phyloP scores from a whole-genome alignment of 1,140 invertebrate species.

The Gonatopus flavifemur region DNA sequence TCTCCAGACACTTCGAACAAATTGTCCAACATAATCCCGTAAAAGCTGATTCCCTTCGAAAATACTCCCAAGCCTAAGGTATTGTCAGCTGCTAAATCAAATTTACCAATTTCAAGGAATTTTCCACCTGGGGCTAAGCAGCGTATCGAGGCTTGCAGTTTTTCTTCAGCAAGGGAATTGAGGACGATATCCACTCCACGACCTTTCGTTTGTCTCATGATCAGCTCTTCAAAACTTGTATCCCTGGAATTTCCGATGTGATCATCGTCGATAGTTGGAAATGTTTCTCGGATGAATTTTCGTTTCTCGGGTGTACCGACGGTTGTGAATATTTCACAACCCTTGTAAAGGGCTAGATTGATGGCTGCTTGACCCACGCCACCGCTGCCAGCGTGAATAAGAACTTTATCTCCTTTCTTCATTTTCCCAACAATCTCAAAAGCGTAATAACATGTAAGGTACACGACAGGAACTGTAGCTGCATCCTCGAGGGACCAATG shows the following conservation, averaged over 20 bases:
- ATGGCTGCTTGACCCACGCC: slow-evolving; percentile 78
- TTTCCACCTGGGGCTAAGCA: slow-evolving; percentile 68
- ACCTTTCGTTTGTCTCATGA: slow-evolving; percentile 61
- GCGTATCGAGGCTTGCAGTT: slow-evolving; percentile 72
- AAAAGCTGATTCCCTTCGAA: slow-evolving; percentile 75
- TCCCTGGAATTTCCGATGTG: slow-evolving; percentile 72
- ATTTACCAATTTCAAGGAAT: slow-evolving; percentile 76
- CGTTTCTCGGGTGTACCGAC: slow-evolving; percentile 68
- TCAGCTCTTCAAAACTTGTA: slow-evolving; percentile 67
- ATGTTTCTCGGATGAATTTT: slow-evolving; percentile 64
- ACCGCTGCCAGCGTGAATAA: slow-evolving; percentile 73
- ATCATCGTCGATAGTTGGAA: slow-evolving; percentile 64
- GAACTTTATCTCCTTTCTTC: slow-evolving; percentile 61
- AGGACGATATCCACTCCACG: slow-evolving; percentile 73
- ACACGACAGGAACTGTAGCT: slow-evolving; percentile 81
- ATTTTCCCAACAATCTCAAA: slow-evolving; percentile 62
- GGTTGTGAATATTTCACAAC: slow-evolving; percentile 68
- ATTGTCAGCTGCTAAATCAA: slow-evolving; percentile 67
- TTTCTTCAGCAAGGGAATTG: slow-evolving; percentile 74
- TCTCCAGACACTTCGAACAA: slow-evolving; percentile 58
- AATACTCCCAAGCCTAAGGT: slow-evolving; percentile 72
- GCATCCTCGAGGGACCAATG: slow-evolving; percentile 81
- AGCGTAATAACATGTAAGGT: slow-evolving; percentile 80
- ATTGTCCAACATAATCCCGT: slow-evolving; percentile 69
- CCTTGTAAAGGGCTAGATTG: slow-evolving; percentile 62